Base-by-base conservation (phyloP, 2,113 vertebrate genomes). In the Anser cygnoides region DNA sequence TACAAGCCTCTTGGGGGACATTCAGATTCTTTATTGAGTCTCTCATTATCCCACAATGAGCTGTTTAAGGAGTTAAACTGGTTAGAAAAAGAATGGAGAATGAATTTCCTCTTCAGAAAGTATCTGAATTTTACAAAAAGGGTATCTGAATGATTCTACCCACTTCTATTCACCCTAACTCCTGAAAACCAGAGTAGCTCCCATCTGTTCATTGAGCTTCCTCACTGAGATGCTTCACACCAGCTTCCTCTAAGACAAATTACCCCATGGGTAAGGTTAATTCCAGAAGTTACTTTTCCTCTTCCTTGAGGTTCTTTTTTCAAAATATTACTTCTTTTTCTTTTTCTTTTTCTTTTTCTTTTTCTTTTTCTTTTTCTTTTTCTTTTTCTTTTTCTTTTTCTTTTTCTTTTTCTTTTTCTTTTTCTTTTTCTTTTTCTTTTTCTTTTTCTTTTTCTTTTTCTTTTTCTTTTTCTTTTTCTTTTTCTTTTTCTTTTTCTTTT, bases 1-100 rank as follows among this genome's bases (percentile, higher is more conserved):
- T 91, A 25, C 31, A 79, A 84, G 43, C 15, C 74, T 87, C 87
- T 43, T 72, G 84, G 89, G 92, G 59, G 75, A 58, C 35, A 72
- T 72, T 80, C 28, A 67, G 31, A 16, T 23, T 89, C 31, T n/a
- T 80, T 76, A 75, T 46, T 57, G 43, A 78, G 54, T 43, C 43
- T 76, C 46, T 89, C 74, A 43, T 58, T 65, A 66, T 68, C 66
- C 43, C 44, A 49, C 52, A 68, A 87, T 35, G 71, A 93, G 66
- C 66, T 87, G 74, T 71, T 82, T 93, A 49, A 57, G 66, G 90
- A 91, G 17, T 82, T 84, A 75, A 84, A 91, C 74, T 87, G 81
- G 54, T 68, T 75, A 81, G 78, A 35, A 92, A 94, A 77, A 87
- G 89, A 78, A 83, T 7, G 3, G 43, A 81, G 61, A 33, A 17